phyloP scores from a whole-genome alignment of 2,113 vertebrate genomes.

The Perccottus glenii region DNA sequence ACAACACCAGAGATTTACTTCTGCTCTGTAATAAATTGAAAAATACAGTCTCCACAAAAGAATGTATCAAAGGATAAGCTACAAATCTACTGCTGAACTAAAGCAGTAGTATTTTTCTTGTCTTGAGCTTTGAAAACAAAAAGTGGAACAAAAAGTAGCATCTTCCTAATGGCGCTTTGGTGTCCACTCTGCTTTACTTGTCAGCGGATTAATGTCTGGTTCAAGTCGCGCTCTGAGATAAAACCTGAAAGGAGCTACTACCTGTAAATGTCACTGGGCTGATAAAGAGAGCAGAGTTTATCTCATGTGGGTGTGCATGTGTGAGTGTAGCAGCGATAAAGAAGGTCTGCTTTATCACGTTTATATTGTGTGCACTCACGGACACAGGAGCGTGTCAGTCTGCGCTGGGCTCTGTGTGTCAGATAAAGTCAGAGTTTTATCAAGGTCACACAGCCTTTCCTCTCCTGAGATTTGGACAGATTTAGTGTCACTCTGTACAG shows the following conservation, averaged over 20 bases:
- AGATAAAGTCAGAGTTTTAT: constrained; percentile 36
- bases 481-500: constrained; percentile 13
- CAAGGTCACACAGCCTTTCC: constrained; percentile 38
- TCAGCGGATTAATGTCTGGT: constrained; percentile 40
- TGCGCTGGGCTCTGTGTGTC: constrained; percentile 2
- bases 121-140: background rate
- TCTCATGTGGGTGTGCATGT: constrained; percentile 17
- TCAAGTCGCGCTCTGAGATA: constrained; percentile 28
- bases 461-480: constrained; percentile 15
- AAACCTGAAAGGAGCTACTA: constrained; percentile 39
- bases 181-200: constrained; percentile 10
- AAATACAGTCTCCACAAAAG: too few relatives aligned
- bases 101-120: too few relatives aligned
- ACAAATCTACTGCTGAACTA: too few relatives aligned
- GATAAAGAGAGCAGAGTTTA: constrained; percentile 51
- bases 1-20: background rate
- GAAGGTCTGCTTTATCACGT: constrained; percentile 34
- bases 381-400: constrained; percentile 9
- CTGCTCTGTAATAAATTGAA: constrained; percentile 1
- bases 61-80: too few relatives aligned
- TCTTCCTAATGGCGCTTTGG: background rate
- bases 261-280: constrained; percentile 54
- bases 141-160: background rate
- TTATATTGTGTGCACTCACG: constrained; percentile 11
- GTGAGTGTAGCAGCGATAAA: constrained; percentile 8